Evolutionary conservation across 2,888 invertebrate genomes (phyloP).

Genomic region (Drosophila silvestris): DNA sequence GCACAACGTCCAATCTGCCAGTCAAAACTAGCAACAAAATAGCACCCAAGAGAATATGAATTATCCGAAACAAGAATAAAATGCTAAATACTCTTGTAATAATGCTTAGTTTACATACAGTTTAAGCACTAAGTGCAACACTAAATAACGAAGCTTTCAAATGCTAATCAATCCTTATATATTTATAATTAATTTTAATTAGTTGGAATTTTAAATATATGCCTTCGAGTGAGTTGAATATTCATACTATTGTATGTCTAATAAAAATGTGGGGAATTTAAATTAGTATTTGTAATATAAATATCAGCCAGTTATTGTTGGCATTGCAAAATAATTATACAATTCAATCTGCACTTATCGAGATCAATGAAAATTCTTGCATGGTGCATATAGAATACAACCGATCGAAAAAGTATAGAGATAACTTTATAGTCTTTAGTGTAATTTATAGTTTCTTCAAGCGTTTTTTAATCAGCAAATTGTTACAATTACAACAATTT

Average conservation of each 20-base stretch:
- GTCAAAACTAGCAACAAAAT: conserved; percentile 7
- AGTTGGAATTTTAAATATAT: not conserved
- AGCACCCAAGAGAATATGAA: conserved; percentile 3
- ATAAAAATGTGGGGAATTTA: not conserved
- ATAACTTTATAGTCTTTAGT: not conserved
- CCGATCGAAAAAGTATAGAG: not conserved
- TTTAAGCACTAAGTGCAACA: conserved; percentile 4
- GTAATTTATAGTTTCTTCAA: not conserved
- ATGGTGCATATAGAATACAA: not conserved
- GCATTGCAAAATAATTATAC: not conserved
- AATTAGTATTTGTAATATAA: not conserved
- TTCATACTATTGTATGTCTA: not conserved
- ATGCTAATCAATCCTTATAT: not conserved
- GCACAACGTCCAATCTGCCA: conserved; percentile 7
- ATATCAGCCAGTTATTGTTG: not conserved
- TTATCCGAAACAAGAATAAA: conserved; percentile 1
- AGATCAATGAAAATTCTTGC: not conserved
- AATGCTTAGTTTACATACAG: not conserved
- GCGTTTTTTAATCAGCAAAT: not conserved
- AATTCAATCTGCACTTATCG: not conserved
- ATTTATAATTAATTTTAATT: not conserved
- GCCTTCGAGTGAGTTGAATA: not conserved
- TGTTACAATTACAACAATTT: not conserved
- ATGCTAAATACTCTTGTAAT: conserved; percentile 3
- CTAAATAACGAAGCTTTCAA: not conserved